These are phyloP conservation scores for Boloria euphrosyne DNA, from an alignment of 2,888 invertebrate genomes.

Conservation along the genomic window DNA sequence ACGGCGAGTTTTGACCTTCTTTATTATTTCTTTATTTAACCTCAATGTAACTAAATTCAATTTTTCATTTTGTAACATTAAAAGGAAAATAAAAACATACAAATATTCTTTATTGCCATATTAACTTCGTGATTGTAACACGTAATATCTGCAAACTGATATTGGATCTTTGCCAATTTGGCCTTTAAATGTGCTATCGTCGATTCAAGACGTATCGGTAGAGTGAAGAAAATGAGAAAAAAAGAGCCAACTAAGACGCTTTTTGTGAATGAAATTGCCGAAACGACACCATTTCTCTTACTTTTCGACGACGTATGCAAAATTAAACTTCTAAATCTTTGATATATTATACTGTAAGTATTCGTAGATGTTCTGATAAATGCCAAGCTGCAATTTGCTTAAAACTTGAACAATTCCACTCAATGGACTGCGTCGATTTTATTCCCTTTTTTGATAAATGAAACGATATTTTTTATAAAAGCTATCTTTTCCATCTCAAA, in stretches of 20 bases:
- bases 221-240: slow-evolving; percentile 30
- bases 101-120: background rate
- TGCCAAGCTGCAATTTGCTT: background rate
- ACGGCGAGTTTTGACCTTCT: too few relatives aligned
- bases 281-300: slow-evolving; percentile 26
- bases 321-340: slow-evolving; percentile 23
- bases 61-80: too few relatives aligned
- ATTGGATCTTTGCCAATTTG: slow-evolving; percentile 36
- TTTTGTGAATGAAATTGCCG: slow-evolving; percentile 24
- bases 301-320: slow-evolving; percentile 24
- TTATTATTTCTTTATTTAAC: too few relatives aligned
- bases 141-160: slow-evolving; percentile 23
- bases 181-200: slow-evolving; percentile 35
- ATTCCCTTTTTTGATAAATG: slow-evolving; percentile 28
- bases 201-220: slow-evolving; percentile 35
- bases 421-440: slow-evolving; percentile 25
- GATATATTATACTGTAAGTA: background rate
- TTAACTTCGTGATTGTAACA: background rate
- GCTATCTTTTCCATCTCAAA: slow-evolving; percentile 27
- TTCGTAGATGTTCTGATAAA: background rate
- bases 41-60: too few relatives aligned
- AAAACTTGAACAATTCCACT: slow-evolving; percentile 22
- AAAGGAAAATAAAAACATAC: too few relatives aligned
- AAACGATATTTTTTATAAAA: slow-evolving; percentile 27
- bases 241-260: slow-evolving; percentile 24